Conservation (phyloP, 2,113 vertebrate species). For the Echinops telfairi region DNA sequence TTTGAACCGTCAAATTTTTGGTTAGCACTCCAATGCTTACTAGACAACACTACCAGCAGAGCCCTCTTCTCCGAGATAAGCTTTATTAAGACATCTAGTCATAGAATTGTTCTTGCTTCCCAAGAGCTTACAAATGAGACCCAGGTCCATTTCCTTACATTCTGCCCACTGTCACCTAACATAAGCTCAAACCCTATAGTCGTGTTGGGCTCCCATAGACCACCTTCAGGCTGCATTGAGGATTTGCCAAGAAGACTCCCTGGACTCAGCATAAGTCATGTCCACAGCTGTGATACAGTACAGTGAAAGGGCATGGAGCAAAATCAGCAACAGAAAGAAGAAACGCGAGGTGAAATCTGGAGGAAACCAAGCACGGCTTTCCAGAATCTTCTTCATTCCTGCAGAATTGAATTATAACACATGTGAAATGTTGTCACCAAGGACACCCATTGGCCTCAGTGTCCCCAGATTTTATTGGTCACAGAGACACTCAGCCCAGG, state of each 20-base stretch:
- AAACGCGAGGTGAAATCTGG: background rate
- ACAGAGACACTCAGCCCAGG: background rate
- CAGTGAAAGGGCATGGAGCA: background rate
- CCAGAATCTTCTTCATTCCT: constrained; percentile 13
- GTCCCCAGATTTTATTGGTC: background rate
- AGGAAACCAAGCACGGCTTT: background rate
- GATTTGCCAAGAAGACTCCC: background rate
- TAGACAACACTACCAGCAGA: too few species aligned
- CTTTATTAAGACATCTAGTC: background rate
- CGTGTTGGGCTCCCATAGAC: background rate
- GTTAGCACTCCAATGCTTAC: too few species aligned
- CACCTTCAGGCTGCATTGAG: background rate
- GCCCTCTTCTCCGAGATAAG: background rate
- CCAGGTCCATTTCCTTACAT: background rate
- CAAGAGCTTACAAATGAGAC: background rate
- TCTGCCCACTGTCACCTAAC: background rate
- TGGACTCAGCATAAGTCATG: background rate
- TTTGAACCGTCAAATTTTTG: too few species aligned
- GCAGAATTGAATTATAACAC: background rate
- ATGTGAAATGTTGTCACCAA: background rate
- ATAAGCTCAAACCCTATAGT: background rate
- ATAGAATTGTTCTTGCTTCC: background rate
- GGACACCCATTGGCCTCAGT: background rate
- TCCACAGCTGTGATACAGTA: background rate
- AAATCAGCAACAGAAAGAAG: background rate